These are phyloP conservation scores for Grus americana DNA, from an alignment of 2,113 vertebrate species.

Conservation along the genomic window DNA sequence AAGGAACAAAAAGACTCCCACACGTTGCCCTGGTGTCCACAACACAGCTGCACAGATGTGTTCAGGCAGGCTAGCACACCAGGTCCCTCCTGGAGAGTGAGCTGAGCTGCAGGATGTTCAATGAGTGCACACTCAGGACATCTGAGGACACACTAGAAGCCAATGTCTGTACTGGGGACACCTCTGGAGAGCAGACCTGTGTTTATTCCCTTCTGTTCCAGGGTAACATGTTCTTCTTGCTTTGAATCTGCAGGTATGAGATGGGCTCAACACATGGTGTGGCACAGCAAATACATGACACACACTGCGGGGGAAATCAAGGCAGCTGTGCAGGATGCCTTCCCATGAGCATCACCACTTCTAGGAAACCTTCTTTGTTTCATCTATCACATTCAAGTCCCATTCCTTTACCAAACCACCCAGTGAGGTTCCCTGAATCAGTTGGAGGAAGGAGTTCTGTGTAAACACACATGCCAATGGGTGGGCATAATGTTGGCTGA, in stretches of 20 bases:
- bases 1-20: background rate
- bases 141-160: no score
- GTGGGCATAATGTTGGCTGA: background rate
- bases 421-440: background rate
- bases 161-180: background rate
- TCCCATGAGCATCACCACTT: fast-evolving
- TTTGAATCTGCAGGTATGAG: background rate
- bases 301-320: fast-evolving
- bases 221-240: fast-evolving
- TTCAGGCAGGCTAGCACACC: background rate
- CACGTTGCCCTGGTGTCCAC: background rate
- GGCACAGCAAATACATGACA: fast-evolving
- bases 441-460: background rate
- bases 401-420: background rate
- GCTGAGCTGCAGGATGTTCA: fast-evolving
- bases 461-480: background rate
- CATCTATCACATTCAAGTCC: background rate
- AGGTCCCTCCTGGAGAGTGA: fast-evolving
- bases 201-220: background rate
- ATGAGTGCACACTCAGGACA: fast-evolving
- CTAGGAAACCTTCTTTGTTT: background rate
- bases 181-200: background rate
- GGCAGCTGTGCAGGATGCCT: background rate
- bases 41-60: fast-evolving
- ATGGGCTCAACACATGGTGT: background rate